These are phyloP conservation scores for Riparia riparia DNA, from an alignment of 2,113 vertebrate species.

Conservation along the genomic window DNA sequence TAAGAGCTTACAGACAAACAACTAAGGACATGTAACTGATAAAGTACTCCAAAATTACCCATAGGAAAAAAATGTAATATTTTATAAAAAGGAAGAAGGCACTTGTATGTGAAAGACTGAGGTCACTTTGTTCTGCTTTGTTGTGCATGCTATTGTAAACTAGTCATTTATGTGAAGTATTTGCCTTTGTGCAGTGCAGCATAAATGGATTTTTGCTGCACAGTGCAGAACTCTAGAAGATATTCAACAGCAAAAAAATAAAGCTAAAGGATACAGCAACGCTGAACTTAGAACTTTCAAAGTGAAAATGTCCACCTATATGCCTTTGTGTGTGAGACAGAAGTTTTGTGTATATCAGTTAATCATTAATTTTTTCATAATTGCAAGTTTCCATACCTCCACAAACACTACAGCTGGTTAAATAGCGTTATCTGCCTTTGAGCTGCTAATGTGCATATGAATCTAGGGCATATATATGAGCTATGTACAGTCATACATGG, in stretches of 20 bases:
- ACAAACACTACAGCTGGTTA: not conserved
- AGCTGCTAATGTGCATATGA: not conserved
- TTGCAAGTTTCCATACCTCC: not conserved
- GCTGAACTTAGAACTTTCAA: not conserved
- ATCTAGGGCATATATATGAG: not conserved
- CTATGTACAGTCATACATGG: not conserved
- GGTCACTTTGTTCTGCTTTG: constrained; percentile 24
- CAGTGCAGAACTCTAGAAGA: not conserved
- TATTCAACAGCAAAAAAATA: not conserved
- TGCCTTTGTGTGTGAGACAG: not conserved
- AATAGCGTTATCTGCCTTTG: not conserved
- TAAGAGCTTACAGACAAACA: constrained; percentile 35
- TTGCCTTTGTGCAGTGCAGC: not conserved
- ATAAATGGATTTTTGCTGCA: not conserved
- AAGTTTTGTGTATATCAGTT: not conserved
- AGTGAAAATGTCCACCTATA: not conserved
- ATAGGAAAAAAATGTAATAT: not conserved
- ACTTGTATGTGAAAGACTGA: not conserved
- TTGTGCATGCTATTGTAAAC: not conserved
- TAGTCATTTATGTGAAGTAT: constrained; percentile 27
- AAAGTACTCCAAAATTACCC: constrained; percentile 14
- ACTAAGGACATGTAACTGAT: constrained; percentile 14
- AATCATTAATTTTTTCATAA: not conserved
- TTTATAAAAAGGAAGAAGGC: constrained; percentile 10
- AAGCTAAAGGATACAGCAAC: not conserved